Evolutionary conservation across 1,140 invertebrate species (phyloP).

Genomic region (Catajapyx aquilonaris): DNA sequence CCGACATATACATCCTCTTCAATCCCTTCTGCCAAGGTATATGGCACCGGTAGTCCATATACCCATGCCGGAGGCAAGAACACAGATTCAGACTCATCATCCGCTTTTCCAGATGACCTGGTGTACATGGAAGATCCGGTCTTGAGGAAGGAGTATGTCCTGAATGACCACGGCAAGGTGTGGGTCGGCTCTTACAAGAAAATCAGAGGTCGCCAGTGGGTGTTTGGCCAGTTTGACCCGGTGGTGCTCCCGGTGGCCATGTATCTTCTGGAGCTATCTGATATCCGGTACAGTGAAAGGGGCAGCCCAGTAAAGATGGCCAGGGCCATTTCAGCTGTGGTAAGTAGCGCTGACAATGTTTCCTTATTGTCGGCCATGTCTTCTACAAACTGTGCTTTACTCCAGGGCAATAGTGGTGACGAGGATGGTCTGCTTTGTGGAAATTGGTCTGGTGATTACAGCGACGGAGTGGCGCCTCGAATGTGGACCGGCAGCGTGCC

Average conservation of each 20-base stretch:
- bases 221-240: constrained; percentile 51
- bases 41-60: no score
- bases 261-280: constrained; percentile 36
- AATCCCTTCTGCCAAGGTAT: constrained; percentile 62
- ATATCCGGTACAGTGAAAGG: constrained; percentile 35
- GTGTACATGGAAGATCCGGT: constrained; percentile 43
- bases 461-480: constrained; percentile 34
- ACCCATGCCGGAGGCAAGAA: no score
- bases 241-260: constrained; percentile 38
- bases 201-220: constrained; percentile 43
- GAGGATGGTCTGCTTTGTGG: constrained; percentile 46
- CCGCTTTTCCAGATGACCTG: constrained; percentile 26
- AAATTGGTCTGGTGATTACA: constrained; percentile 47
- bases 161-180: constrained; percentile 53
- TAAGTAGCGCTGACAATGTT: no score
- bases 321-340: constrained; percentile 46
- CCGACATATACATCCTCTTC: constrained; percentile 53
- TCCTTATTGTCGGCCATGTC: no score
- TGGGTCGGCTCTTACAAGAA: constrained; percentile 44
- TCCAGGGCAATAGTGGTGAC: constrained; percentile 31
- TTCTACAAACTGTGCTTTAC: constrained; percentile 3
- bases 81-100: not conserved
- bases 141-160: constrained; percentile 41
- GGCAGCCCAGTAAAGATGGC: constrained; percentile 48
- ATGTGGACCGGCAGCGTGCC: constrained; percentile 24